These are phyloP conservation scores for Sarcophilus harrisii DNA, from an alignment of 2,797 vertebrate species.

Conservation along the genomic window DNA sequence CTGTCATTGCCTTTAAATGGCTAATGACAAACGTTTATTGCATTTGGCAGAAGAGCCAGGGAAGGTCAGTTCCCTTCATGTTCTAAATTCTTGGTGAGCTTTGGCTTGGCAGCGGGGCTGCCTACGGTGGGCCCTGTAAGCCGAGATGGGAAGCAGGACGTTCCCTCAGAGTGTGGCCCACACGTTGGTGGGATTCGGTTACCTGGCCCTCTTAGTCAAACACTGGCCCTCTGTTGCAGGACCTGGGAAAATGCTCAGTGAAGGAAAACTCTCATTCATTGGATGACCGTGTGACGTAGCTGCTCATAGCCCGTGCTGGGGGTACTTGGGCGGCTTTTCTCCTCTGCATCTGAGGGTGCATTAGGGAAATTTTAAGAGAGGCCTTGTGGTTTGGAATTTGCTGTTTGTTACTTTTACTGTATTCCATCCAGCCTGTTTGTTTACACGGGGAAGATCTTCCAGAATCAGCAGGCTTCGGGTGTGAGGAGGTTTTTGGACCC, in stretches of 20 bases:
- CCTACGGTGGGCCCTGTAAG: conserved; percentile 1
- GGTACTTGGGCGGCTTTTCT: conserved; percentile 59
- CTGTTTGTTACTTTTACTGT: conserved; percentile 71
- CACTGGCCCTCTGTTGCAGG: conserved; percentile 62
- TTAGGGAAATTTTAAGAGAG: conserved; percentile 69
- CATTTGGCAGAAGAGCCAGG: conserved; percentile 47
- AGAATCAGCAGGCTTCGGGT: conserved; percentile 49
- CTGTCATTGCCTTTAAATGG: conserved; percentile 41
- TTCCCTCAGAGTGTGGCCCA: conserved; percentile 25
- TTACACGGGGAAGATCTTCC: conserved; percentile 64
- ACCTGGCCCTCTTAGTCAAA: neutral
- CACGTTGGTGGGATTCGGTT: conserved; percentile 12
- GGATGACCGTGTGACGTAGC: conserved; percentile 61
- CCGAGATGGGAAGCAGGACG: conserved; percentile 41
- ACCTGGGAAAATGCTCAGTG: conserved; percentile 47
- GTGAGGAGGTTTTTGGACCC: conserved; percentile 45
- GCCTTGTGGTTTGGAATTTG: conserved; percentile 65
- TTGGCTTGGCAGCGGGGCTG: conserved; percentile 54
- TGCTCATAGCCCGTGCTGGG: conserved; percentile 56
- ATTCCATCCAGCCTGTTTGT: conserved; percentile 68
- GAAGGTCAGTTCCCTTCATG: conserved; percentile 44
- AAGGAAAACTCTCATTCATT: conserved; percentile 56
- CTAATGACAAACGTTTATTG: conserved; percentile 22
- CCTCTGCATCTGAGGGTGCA: conserved; percentile 46
- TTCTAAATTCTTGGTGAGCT: conserved; percentile 49